Conservation (phyloP, 2,888 invertebrate genomes). For the Lissocephala sabroskyi region DNA sequence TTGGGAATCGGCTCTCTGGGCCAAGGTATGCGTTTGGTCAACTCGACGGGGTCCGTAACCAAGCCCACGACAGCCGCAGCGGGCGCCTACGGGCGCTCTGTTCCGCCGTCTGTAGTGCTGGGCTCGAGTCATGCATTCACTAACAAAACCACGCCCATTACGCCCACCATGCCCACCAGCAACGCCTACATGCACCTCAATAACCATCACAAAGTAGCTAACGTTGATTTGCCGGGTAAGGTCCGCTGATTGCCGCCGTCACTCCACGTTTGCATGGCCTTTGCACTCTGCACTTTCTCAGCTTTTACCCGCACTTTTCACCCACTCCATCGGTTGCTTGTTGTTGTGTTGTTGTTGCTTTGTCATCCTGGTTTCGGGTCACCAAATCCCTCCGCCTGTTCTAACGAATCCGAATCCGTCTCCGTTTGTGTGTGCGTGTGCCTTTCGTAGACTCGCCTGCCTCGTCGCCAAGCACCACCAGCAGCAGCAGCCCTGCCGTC, state of each 20-base stretch:
- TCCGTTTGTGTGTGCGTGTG: slow-evolving; percentile 26
- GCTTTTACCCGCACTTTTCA: no score
- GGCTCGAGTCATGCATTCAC: slow-evolving; percentile 27
- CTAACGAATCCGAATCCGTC: no score
- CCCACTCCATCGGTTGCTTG: neutral
- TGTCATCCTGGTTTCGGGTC: slow-evolving; percentile 1
- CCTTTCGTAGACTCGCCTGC: slow-evolving; percentile 67
- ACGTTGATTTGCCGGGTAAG: slow-evolving; percentile 55
- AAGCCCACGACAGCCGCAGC: slow-evolving; percentile 18
- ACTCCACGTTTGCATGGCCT: slow-evolving; percentile 30
- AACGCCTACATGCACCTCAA: slow-evolving; percentile 27
- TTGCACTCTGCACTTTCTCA: no score
- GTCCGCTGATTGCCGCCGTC: slow-evolving; percentile 44
- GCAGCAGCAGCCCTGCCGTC: slow-evolving; percentile 25
- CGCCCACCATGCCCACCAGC: slow-evolving; percentile 18
- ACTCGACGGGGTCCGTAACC: slow-evolving; percentile 16
- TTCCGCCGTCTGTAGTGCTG: slow-evolving; percentile 16
- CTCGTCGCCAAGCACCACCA: slow-evolving; percentile 52
- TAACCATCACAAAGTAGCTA: slow-evolving; percentile 50
- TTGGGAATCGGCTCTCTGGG: slow-evolving; percentile 25
- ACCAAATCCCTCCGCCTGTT: neutral
- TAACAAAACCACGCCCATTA: slow-evolving; percentile 24
- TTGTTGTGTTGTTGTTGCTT: slow-evolving; percentile 20
- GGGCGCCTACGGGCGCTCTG: slow-evolving; percentile 13
- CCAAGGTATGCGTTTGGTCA: slow-evolving; percentile 52